Evolutionary conservation across 1,140 invertebrate genomes (phyloP).

Genomic region (Nephila pilipes): DNA sequence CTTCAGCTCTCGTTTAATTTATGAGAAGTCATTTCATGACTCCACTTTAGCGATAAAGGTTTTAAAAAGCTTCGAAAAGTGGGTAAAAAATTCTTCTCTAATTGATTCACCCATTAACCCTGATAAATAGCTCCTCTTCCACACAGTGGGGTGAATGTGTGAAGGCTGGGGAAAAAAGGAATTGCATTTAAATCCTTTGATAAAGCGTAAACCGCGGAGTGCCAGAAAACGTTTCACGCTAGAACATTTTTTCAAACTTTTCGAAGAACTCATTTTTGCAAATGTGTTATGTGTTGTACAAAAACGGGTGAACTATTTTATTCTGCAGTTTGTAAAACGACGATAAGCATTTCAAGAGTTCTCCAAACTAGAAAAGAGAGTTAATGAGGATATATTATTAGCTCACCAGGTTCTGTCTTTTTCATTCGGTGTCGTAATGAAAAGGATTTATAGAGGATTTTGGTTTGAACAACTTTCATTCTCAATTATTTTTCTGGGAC

Average conservation of each 20-base stretch:
- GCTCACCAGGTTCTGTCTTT: not conserved
- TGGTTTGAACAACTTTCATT: not conserved
- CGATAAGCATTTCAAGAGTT: not conserved
- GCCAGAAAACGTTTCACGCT: not conserved
- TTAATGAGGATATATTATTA: not conserved
- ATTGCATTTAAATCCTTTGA: slow-evolving; percentile 58
- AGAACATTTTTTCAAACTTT: not conserved
- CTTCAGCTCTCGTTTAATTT: slow-evolving; percentile 46
- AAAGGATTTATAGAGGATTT: not conserved
- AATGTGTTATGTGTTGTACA: not conserved
- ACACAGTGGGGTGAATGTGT: not conserved
- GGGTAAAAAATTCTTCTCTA: not conserved
- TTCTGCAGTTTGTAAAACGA: not conserved
- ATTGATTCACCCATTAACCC: slow-evolving; percentile 61
- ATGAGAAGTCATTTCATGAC: slow-evolving; percentile 47
- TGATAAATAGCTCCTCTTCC: slow-evolving; percentile 20
- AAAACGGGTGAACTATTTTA: not conserved
- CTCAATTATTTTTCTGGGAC: not conserved
- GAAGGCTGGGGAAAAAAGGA: not conserved
- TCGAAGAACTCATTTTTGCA: not conserved
- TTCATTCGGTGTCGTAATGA: not conserved
- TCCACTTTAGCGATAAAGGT: slow-evolving; percentile 46
- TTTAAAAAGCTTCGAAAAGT: slow-evolving; percentile 11
- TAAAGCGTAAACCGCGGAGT: slow-evolving; percentile 4
- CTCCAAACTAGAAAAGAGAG: not conserved